These are phyloP conservation scores for Lamellibrachia satsuma DNA, from an alignment of 2,888 invertebrate genomes.

Conservation along the genomic window DNA sequence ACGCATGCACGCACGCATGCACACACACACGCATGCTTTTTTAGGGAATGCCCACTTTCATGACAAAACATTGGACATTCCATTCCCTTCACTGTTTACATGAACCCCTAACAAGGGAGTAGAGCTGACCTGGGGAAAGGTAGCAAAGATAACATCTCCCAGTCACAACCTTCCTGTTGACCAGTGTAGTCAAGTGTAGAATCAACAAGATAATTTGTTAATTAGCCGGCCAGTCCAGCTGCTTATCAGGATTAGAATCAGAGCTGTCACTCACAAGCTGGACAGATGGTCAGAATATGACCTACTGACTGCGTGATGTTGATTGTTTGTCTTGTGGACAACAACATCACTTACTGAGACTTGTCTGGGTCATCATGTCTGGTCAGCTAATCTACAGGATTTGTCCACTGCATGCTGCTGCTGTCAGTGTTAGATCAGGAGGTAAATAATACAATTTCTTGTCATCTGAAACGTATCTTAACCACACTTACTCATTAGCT, in stretches of 20 bases:
- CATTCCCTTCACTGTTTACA: background rate
- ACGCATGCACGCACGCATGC: too few species aligned
- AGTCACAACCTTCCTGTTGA: slow-evolving; percentile 13
- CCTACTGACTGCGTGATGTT: background rate
- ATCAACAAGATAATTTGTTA: slow-evolving; percentile 17
- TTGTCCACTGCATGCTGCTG: background rate
- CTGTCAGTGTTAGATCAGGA: too few species aligned
- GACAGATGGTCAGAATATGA: background rate
- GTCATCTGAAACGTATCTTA: too few species aligned
- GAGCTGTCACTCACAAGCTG: background rate
- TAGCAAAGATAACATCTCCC: background rate
- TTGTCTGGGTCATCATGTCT: background rate
- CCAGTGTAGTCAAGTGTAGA: background rate
- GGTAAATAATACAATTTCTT: too few species aligned
- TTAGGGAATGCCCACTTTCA: background rate
- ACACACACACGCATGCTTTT: too few species aligned
- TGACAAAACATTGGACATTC: background rate
- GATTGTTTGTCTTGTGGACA: background rate
- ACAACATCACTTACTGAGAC: background rate
- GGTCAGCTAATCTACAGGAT: background rate
- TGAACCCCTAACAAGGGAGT: background rate
- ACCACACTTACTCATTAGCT: too few species aligned
- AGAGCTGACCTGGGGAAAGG: background rate
- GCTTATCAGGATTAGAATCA: background rate
- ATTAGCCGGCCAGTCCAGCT: background rate